These are phyloP conservation scores for Temnothorax longispinosus DNA, from an alignment of 1,140 invertebrate genomes.

Conservation along the genomic window DNA sequence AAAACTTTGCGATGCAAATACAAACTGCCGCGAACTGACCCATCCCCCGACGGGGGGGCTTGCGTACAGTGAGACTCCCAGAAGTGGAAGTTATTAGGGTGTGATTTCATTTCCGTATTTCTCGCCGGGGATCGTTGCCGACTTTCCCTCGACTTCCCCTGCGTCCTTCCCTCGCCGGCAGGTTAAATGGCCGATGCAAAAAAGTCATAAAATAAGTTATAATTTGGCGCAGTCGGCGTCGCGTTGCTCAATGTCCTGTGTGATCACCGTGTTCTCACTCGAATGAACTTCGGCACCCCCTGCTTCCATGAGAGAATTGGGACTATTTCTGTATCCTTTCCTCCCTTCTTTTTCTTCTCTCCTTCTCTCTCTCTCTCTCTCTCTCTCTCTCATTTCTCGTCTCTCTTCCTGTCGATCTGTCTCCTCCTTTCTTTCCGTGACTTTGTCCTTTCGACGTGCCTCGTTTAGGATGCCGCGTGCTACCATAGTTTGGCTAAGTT, in stretches of 20 bases:
- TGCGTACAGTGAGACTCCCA: not conserved
- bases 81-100: slow-evolving; percentile 84
- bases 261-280: slow-evolving; percentile 85
- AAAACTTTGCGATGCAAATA: not conserved
- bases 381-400: not conserved
- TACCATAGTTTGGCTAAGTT: slow-evolving; percentile 40
- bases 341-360: not conserved
- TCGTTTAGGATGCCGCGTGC: slow-evolving; percentile 49
- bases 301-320: slow-evolving; percentile 64
- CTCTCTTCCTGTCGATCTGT: not conserved
- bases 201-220: slow-evolving; percentile 87
- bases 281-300: slow-evolving; percentile 80
- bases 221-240: slow-evolving; percentile 85
- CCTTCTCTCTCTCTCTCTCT: not conserved
- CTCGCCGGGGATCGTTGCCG: slow-evolving; percentile 68
- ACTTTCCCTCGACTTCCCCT: slow-evolving; percentile 1
- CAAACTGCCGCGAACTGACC: not conserved
- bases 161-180: slow-evolving; percentile 59
- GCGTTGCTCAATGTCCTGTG: slow-evolving; percentile 85
- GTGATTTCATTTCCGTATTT: slow-evolving; percentile 85
- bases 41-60: too few species aligned
- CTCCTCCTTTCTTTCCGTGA: slow-evolving; percentile 3
- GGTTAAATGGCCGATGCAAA: slow-evolving; percentile 86
- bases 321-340: slow-evolving; percentile 52
- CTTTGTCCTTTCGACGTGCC: slow-evolving; percentile 26